Evolutionary conservation across 2,797 vertebrate species (phyloP).

Genomic region (Sebastes hubbsi): DNA sequence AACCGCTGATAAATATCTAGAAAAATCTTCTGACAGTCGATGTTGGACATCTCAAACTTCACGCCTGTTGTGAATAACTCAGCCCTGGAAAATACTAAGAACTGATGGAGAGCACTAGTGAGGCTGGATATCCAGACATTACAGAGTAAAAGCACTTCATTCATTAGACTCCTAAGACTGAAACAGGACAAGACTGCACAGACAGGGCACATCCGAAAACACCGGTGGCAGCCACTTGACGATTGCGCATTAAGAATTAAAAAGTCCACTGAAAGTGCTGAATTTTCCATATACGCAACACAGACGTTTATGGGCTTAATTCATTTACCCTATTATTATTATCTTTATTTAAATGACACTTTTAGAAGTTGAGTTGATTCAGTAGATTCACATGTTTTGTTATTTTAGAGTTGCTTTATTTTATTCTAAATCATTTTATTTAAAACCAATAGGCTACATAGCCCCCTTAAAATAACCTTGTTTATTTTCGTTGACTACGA

Average conservation of each 20-base stretch:
- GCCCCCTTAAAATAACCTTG: too few relatives aligned
- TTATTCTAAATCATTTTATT: too few relatives aligned
- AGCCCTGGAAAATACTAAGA: neutral
- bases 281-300: neutral
- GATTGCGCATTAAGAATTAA: neutral
- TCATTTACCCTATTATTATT: too few relatives aligned
- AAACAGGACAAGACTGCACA: neutral
- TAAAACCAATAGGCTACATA: too few relatives aligned
- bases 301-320: neutral
- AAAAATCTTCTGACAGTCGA: neutral
- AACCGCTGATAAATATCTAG: neutral
- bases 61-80: neutral
- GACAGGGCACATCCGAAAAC: neutral
- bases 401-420: neutral
- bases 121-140: neutral
- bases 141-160: neutral
- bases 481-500: neutral
- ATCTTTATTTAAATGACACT: too few relatives aligned
- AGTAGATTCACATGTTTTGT: neutral
- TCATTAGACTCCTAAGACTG: neutral
- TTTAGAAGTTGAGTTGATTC: too few relatives aligned
- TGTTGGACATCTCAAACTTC: neutral
- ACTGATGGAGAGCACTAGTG: neutral
- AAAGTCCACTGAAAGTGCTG: neutral
- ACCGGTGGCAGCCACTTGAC: neutral